These are phyloP conservation scores for Halocynthia roretzi DNA, from an alignment of 23 tunicate genomes.

Conservation along the genomic window DNA sequence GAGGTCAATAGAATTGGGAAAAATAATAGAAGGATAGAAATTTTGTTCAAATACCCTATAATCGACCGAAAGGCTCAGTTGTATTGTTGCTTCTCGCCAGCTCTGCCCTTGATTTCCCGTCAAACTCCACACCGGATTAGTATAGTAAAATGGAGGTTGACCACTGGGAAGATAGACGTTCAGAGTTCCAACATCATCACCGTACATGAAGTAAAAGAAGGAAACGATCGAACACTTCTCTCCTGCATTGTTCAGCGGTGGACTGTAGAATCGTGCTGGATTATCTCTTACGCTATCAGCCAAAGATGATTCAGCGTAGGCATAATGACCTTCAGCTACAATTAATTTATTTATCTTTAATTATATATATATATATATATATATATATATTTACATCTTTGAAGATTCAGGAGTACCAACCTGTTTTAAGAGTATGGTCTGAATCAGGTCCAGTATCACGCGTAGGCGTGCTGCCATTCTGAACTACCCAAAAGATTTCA, in stretches of 20 bases:
- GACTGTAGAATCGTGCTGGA: slow-evolving; percentile 21
- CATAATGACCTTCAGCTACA: slow-evolving; percentile 38
- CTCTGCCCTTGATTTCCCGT: slow-evolving; percentile 42
- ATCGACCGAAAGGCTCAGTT: slow-evolving; percentile 41
- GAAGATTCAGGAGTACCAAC: no score
- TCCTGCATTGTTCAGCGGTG: slow-evolving; percentile 15
- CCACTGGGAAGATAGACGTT: slow-evolving; percentile 39
- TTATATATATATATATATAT: no score
- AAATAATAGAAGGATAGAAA: not conserved
- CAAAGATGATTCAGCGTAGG: slow-evolving; percentile 42
- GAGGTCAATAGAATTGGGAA: no score
- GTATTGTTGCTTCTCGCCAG: slow-evolving; percentile 45
- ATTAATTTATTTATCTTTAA: no score
- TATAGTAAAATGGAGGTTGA: slow-evolving; percentile 31
- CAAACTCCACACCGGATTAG: slow-evolving; percentile 72
- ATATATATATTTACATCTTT: no score
- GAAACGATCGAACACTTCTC: slow-evolving; percentile 30
- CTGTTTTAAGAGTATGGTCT: slow-evolving; percentile 28
- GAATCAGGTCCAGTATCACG: slow-evolving; percentile 50
- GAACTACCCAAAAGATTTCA: slow-evolving; percentile 16
- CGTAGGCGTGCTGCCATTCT: slow-evolving; percentile 19
- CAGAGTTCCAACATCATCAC: slow-evolving; percentile 59
- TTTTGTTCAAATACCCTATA: slow-evolving; percentile 26
- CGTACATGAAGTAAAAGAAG: slow-evolving; percentile 59
- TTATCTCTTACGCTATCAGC: slow-evolving; percentile 34